Base-by-base conservation (phyloP, 2,888 invertebrate species). In the Bombylius major region DNA sequence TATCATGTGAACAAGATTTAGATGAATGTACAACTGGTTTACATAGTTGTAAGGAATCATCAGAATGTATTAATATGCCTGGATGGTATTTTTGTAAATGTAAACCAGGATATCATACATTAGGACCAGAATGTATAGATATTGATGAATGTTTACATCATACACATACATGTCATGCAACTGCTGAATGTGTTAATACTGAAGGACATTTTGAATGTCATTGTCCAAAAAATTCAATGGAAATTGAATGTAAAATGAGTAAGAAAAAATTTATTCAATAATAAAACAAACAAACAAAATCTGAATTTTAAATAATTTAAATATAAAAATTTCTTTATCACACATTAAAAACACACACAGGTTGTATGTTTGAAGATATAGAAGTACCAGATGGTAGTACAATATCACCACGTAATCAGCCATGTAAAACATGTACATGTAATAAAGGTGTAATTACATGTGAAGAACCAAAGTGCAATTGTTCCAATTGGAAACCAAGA, bases 61-160 rank as follows among this genome's bases (percentile, higher is more conserved):
- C 90, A 53, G 78, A 79, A 55, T 92, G 92, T 75, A 82, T 89
- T 73, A 92, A 92, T 76, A 87, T 87, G 79, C 89, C 89, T 48
- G 92, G 92, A 64, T 90, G 89, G 82, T 90, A 89, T 76, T 87
- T 89, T 73, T 93, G 93, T 75, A 83, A 87, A 65, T 92, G 92
- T 73, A 82, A 83, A 62, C 79, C 82, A 56, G 92, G 92, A 5
- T 92, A 86, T 75, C 79, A 81, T 31, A 80, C 81, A 58, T 78
- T 78, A 47, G 71, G 77, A 50, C 73, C 76, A 62, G 78, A 78
- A 67, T 78, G 78, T 69, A 77, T 76, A 58, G 75, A 92, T 77
- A 81, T 90, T 56, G 84, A 92, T 73, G 92, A 92, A 75, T 92
- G 93, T 69, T 76, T 78, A 65, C 83, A 84, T 66, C 82, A 82